Percentiles rank a stretch among this genome's conserved stretches.
Evolutionary conservation across 2,888 invertebrate species (phyloP).

Genomic region (Alviniconcha strummeri): DNA sequence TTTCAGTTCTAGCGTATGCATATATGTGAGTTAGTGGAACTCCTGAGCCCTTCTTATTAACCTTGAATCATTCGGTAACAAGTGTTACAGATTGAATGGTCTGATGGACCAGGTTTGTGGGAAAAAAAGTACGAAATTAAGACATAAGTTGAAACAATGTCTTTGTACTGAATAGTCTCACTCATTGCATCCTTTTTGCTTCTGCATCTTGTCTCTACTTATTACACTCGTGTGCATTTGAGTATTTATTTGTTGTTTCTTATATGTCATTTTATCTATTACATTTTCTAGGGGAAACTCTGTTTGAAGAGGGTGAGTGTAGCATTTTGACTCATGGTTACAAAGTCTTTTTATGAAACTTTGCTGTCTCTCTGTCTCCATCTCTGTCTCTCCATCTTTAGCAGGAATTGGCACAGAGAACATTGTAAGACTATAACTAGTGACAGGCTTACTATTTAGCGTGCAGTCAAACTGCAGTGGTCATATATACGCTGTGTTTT

Average conservation of each 20-base stretch:
- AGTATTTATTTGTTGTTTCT: not conserved
- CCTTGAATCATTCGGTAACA: too few species aligned
- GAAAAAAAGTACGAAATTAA: too few species aligned
- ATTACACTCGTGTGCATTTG: not conserved
- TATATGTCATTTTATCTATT: slow-evolving; percentile 6
- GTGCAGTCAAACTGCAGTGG: too few species aligned
- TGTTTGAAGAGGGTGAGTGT: slow-evolving; percentile 32
- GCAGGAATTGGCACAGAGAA: not conserved
- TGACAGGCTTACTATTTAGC: too few species aligned
- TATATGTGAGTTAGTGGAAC: not conserved
- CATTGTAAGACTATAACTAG: too few species aligned
- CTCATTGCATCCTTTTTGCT: not conserved
- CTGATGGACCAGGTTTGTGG: too few species aligned
- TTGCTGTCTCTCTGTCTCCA: not conserved
- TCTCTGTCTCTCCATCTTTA: not conserved
- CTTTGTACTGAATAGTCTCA: not conserved
- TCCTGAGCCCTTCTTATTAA: too few species aligned
- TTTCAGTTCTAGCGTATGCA: not conserved
- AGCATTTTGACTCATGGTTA: not conserved
- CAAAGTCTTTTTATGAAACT: not conserved
- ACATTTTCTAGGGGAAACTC: slow-evolving; percentile 23
- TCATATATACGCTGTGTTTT: too few species aligned
- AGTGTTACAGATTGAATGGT: too few species aligned
- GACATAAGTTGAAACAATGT: not conserved
- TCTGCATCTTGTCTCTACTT: not conserved